Conservation (phyloP, 2,113 vertebrate genomes). For the Gulo gulo region DNA sequence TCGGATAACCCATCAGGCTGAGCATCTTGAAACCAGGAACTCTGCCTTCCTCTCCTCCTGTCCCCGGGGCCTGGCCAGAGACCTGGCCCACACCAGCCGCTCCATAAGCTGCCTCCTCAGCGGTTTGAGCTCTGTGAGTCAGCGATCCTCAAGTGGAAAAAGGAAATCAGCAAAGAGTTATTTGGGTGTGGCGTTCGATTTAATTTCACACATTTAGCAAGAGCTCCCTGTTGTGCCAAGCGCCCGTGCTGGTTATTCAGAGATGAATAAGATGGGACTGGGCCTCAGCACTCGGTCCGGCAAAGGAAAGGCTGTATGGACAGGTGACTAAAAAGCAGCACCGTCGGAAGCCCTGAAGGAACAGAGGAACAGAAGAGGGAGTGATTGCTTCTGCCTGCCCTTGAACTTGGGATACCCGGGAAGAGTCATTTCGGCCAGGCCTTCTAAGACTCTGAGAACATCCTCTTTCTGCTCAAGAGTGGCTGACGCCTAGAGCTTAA, state of each 20-base stretch:
- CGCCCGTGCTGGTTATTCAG: not conserved
- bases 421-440: not conserved
- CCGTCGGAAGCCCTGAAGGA: not conserved
- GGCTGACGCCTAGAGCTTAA: not conserved
- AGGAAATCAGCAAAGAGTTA: constrained; percentile 17
- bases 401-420: not conserved
- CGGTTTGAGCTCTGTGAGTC: constrained; percentile 30
- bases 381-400: not conserved
- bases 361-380: not conserved
- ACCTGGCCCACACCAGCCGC: not conserved
- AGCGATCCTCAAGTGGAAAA: constrained; percentile 21
- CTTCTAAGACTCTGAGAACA: not conserved
- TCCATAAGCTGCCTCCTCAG: constrained; percentile 1
- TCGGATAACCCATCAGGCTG: not conserved
- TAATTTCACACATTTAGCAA: not conserved
- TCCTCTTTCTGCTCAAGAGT: not conserved
- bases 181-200: not conserved
- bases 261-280: not conserved
- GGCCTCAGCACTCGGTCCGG: not conserved
- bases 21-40: not conserved
- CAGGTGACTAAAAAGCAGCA: not conserved
- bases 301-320: not conserved
- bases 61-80: not conserved
- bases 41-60: not conserved
- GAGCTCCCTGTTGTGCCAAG: not conserved